Evolutionary conservation across 1,140 invertebrate genomes (phyloP), one percentile per base, ranked within the genome.

Genomic region (Formica exsecta): DNA sequence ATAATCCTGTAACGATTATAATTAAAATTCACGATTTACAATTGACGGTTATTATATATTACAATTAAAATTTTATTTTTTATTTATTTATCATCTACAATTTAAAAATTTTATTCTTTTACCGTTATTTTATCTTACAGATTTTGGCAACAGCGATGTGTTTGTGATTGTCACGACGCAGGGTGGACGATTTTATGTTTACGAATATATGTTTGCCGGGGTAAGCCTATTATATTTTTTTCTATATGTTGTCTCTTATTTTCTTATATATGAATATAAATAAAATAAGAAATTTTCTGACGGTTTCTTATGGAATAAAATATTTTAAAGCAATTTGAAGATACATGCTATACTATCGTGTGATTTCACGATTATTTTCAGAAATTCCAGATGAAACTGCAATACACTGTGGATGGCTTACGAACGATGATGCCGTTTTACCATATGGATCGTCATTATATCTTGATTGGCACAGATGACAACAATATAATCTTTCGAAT

Each of bases 161-260:
- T 93, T 89, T 41, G 29, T 93, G 36, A 65, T 91, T 41, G 73
- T 91, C 16, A 90, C 89, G 0, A 93, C 92, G 2, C 83, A 91
- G 44, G 79, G 87, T 25, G 92, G 92, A 65, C 64, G 66, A 22
- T 90, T 93, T 75, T 91, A 91, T 41, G 66, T 93, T 61, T 92
- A 93, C 41, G 88, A 93, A 75, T 93, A 93, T 54, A 92, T 88
- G 89, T 83, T 88, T 32, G 75, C 70, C 1, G 88, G 77, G 79
- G 92, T 93, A 91, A 88, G 74, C 65, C 4, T 51, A 51, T 48
- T 48, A 48, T 38, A 51, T 61, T 68, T 62, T 36, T 68, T 11
- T 32, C 16, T 71, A 44, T 44, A 41, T 77, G 7, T 81, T 48
- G 44, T 13, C 0, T 62, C 5, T 76, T 54, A 38, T 66, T 36